phyloP scores from a whole-genome alignment of 2,113 vertebrate genomes.

The Zosterops hypoxanthus region DNA sequence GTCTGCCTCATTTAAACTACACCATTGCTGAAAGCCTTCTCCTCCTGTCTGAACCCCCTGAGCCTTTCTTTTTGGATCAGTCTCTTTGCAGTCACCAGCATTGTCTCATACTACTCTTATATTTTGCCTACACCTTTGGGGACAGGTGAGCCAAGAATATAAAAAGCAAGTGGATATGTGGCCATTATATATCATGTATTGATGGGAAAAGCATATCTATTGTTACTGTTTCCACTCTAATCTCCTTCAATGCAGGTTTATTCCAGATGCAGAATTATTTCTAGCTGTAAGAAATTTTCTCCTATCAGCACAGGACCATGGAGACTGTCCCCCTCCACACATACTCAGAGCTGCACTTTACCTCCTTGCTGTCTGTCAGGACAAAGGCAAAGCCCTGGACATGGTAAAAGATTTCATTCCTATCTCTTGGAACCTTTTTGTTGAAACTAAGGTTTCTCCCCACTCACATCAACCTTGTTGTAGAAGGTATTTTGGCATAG shows the following conservation, averaged over 20 bases:
- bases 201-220: neutral
- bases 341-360: slow-evolving; percentile 85
- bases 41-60: slow-evolving; percentile 76
- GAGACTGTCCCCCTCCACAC: slow-evolving; percentile 55
- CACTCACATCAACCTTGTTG: neutral
- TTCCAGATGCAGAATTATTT: slow-evolving; percentile 84
- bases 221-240: neutral
- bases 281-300: slow-evolving; percentile 80
- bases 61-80: slow-evolving; percentile 69
- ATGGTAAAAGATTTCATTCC: slow-evolving; percentile 72
- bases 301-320: slow-evolving; percentile 79
- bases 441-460: neutral
- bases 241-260: slow-evolving; percentile 79
- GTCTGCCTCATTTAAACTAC: slow-evolving; percentile 81
- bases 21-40: slow-evolving; percentile 80
- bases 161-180: neutral
- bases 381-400: slow-evolving; percentile 75
- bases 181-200: neutral
- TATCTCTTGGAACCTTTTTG: neutral
- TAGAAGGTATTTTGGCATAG: neutral
- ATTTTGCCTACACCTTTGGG: slow-evolving; percentile 79
- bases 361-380: slow-evolving; percentile 85
- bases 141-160: slow-evolving; percentile 81
- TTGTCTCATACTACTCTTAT: slow-evolving; percentile 82
- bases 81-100: slow-evolving; percentile 79